phyloP scores from a whole-genome alignment of 2,797 vertebrate species.

The Takifugu ocellatus region DNA sequence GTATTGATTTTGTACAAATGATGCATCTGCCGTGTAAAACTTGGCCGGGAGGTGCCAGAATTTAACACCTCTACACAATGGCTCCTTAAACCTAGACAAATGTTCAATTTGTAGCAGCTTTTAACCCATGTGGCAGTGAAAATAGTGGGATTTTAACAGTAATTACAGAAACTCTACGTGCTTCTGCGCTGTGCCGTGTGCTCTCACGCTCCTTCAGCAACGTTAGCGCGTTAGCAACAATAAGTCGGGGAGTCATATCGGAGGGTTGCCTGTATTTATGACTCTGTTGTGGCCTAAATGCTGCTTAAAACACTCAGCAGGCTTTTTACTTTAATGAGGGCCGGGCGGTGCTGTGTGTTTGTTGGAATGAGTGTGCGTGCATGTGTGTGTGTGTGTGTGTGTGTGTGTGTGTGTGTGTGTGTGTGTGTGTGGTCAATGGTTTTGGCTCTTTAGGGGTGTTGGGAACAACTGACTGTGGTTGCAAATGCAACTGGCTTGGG shows the following conservation, averaged over 20 bases:
- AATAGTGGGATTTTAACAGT: too few relatives aligned
- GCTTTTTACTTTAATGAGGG: conserved; percentile 72
- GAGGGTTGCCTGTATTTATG: conserved; percentile 54
- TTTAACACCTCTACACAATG: too few relatives aligned
- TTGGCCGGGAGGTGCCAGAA: too few relatives aligned
- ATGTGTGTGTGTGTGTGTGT: conserved; percentile 4
- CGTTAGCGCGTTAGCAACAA: conserved; percentile 39
- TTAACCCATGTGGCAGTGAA: neutral
- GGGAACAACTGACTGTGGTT: conserved; percentile 44
- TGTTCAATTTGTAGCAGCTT: neutral
- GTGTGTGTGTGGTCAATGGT: conserved; percentile 17
- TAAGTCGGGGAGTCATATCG: conserved; percentile 42
- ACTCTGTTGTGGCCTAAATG: conserved; percentile 58
- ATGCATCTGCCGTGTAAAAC: too few relatives aligned
- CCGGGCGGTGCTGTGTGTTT: conserved; percentile 27
- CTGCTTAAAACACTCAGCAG: conserved; percentile 68
- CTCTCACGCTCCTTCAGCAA: conserved; percentile 28
- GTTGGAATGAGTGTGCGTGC: neutral
- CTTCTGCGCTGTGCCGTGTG: conserved; percentile 11
- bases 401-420: conserved; percentile 7
- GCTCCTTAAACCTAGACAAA: neutral
- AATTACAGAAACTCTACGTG: conserved; percentile 5
- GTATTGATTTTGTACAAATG: too few relatives aligned
- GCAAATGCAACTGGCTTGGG: conserved; percentile 35
- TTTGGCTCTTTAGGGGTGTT: conserved; percentile 22